These are phyloP conservation scores for Chydorus sphaericus DNA, from an alignment of 2,888 invertebrate species.

Conservation along the genomic window DNA sequence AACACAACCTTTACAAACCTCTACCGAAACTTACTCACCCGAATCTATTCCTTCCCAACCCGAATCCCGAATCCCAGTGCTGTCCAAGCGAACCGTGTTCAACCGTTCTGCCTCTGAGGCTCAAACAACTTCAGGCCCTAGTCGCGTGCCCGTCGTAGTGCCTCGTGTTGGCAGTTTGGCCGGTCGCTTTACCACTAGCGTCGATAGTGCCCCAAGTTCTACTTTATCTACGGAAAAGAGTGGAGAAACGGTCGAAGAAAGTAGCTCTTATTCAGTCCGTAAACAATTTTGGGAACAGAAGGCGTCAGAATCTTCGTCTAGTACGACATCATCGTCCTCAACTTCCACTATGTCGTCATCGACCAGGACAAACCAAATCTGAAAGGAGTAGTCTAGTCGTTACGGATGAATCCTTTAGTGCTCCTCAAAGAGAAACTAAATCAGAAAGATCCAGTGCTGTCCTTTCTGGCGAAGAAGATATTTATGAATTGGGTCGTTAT, in stretches of 20 bases:
- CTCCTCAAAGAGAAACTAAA: conserved; percentile 11
- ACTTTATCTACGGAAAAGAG: conserved; percentile 26
- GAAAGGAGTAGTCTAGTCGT: conserved; percentile 13
- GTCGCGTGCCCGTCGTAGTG: background rate
- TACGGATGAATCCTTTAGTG: conserved; percentile 10
- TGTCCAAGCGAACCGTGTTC: background rate
- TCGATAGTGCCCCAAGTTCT: background rate
- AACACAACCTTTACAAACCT: conserved; percentile 9
- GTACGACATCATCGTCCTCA: background rate
- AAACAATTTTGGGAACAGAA: conserved; percentile 38
- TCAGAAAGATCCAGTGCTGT: conserved; percentile 13
- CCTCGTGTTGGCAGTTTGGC: background rate
- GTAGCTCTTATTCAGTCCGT: conserved; percentile 33
- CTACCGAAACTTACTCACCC: conserved; percentile 11
- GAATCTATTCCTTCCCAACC: conserved; percentile 8
- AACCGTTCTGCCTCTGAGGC: background rate
- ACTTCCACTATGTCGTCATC: background rate
- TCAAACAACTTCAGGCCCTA: background rate
- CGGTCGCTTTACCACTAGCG: background rate
- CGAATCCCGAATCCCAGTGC: conserved; percentile 5
- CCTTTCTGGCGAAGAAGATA: conserved; percentile 9
- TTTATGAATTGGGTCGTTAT: conserved; percentile 14
- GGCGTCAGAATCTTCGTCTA: conserved; percentile 21
- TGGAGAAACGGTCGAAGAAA: conserved; percentile 26
- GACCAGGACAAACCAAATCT: conserved; percentile 11